Evolutionary conservation across 2,888 invertebrate genomes (phyloP).

Genomic region (Agriopis marginaria): DNA sequence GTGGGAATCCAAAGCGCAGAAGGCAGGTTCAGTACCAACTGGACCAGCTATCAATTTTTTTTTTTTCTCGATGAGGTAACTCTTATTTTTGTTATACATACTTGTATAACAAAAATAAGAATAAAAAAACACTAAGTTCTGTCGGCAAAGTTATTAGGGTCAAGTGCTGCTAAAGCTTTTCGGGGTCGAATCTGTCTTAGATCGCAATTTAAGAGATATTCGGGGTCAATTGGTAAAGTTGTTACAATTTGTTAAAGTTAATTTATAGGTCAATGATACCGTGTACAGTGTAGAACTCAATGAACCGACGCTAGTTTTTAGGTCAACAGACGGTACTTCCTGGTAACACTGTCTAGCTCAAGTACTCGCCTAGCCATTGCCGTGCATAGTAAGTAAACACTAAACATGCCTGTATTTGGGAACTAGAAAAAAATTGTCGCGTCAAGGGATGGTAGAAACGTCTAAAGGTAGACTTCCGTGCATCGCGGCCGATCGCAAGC

Average conservation of each 20-base stretch:
- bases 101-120: too few relatives aligned
- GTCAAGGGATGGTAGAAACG: too few relatives aligned
- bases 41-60: too few relatives aligned
- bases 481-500: too few relatives aligned
- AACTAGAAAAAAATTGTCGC: too few relatives aligned
- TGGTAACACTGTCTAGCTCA: background rate
- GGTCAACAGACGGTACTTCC: constrained; percentile 5
- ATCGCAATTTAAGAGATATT: too few relatives aligned
- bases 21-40: too few relatives aligned
- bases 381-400: background rate
- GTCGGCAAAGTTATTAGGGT: background rate
- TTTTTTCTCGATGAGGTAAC: too few relatives aligned
- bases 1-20: too few relatives aligned
- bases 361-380: background rate
- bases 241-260: constrained; percentile 6
- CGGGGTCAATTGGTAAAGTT: constrained; percentile 11
- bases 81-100: background rate
- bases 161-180: background rate
- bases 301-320: constrained; percentile 1
- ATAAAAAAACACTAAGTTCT: background rate
- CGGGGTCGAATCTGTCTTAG: too few relatives aligned
- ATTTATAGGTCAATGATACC: background rate
- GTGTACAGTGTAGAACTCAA: constrained; percentile 9
- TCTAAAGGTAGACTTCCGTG: too few relatives aligned
- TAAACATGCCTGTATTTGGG: background rate